Base-by-base conservation (phyloP, 2,888 invertebrate genomes). In the Osmoderma eremita region DNA sequence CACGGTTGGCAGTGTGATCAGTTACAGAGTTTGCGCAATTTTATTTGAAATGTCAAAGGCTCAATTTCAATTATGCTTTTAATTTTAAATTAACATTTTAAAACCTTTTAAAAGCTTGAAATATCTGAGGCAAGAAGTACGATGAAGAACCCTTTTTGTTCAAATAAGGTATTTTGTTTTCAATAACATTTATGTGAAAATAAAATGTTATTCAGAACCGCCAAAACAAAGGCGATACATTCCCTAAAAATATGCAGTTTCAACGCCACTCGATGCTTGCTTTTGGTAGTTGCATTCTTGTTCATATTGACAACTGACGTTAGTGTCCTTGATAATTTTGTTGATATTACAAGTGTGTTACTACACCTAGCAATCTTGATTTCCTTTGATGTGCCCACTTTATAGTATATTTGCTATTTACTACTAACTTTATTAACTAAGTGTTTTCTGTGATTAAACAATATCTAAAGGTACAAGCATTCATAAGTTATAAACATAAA, bases 271-370 rank as follows among this genome's bases (percentile, higher is more conserved):
- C 5, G 15, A 42, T n/a, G 42, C 13, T 18, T 10, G 2, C 12
- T 8, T 18, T 39, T 39, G 54, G 10, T 10, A 38, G 53, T 54
- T 54, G 39, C 45, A 17, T 38, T 17, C 58, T 15, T 61, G 58
- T 30, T 13, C 15, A 4, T 17, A 12, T 45, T 45, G 45, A 61
- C 58, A 61, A 54, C 64, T 69, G 67, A 69, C 69, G 67, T 69
- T 68, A 69, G 68, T 70, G 71, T 66, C 71, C 71, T 71, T 71
- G 71, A 68, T 66, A 30, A 62, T 67, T 54, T 53, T 63, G 65
- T 67, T 64, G 70, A 65, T 69, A 65, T 51, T 58, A 66, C 58
- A 65, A 65, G 64, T 63, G 56, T 65, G 58, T n/a, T n/a, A n/a
- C 50, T 56, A 42, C 63, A 65, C 58, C 56, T 61, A 54, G 58